phyloP scores from a whole-genome alignment of 2,113 vertebrate species.

The Charadrius vociferus region DNA sequence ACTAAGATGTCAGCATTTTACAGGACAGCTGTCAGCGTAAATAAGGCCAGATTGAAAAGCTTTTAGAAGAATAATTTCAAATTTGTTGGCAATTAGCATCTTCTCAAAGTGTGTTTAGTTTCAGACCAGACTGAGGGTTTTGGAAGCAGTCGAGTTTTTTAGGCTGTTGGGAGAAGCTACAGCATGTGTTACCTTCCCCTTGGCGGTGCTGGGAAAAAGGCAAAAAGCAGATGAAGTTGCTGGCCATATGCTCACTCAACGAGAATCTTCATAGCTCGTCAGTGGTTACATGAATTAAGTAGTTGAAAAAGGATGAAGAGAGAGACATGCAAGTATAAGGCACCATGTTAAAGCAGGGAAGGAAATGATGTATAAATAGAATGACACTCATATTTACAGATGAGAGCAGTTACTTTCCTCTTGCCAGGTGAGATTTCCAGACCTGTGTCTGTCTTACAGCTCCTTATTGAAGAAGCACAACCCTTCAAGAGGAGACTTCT shows the following conservation, averaged over 20 bases:
- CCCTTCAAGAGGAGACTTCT: not conserved
- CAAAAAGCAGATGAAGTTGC: not conserved
- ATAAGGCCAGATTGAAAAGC: not conserved
- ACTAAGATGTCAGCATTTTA: not conserved
- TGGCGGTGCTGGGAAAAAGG: not conserved
- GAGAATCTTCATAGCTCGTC: not conserved
- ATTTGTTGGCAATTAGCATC: not conserved
- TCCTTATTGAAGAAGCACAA: not conserved
- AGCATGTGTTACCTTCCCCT: not conserved
- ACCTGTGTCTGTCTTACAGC: not conserved
- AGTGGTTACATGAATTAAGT: not conserved
- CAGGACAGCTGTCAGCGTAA: conserved; percentile 24
- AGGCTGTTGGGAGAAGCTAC: not conserved
- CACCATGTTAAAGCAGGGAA: not conserved
- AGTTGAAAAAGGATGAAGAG: not conserved
- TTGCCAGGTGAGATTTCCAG: not conserved
- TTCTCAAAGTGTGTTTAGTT: not conserved
- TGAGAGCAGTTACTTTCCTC: not conserved
- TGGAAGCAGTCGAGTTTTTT: not conserved
- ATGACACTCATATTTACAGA: not conserved
- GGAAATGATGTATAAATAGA: not conserved
- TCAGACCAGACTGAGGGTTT: not conserved
- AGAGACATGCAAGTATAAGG: not conserved
- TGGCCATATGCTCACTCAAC: not conserved
- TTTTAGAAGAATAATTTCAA: not conserved